A percentile compares a stretch with the other conserved stretches of the same genome.
Conservation (phyloP, 2,888 invertebrate species). For the Prenolepis imparis region DNA sequence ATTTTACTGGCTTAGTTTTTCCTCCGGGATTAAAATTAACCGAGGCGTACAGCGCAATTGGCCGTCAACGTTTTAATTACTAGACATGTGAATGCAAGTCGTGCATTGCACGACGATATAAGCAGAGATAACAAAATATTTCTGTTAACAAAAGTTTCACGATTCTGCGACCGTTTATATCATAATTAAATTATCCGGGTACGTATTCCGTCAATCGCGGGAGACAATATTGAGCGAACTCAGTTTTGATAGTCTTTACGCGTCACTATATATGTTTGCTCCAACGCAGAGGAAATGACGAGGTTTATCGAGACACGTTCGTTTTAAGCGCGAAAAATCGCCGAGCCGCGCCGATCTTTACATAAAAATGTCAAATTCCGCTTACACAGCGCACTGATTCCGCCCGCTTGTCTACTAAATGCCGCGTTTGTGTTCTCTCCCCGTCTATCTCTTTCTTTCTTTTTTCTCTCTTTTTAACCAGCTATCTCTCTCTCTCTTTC, state of each 20-base stretch:
- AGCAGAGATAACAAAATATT: constrained; percentile 34
- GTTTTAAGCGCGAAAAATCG: constrained; percentile 49
- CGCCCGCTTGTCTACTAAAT: constrained; percentile 59
- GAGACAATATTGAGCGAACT: background rate
- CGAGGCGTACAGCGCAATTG: background rate
- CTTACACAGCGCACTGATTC: constrained; percentile 59
- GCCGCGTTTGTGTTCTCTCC: constrained; percentile 51
- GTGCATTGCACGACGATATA: background rate
- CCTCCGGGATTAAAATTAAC: background rate
- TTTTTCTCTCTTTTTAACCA: background rate
- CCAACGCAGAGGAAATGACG: constrained; percentile 16
- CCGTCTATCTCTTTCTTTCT: background rate
- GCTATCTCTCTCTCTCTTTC: constrained; percentile 2
- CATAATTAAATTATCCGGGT: constrained; percentile 27
- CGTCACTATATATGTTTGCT: constrained; percentile 56
- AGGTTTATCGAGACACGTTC: constrained; percentile 41
- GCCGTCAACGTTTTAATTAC: constrained; percentile 24
- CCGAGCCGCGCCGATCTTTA: constrained; percentile 28
- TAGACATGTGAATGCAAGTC: background rate
- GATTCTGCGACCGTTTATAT: background rate
- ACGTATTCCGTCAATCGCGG: constrained; percentile 36
- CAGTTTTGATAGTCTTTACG: constrained; percentile 36
- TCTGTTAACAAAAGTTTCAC: constrained; percentile 34
- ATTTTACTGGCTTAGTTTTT: background rate
- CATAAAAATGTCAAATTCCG: constrained; percentile 54